Evolutionary conservation across 2,888 invertebrate genomes (phyloP).

Genomic region (Spatulosminthurus flaviceps): DNA sequence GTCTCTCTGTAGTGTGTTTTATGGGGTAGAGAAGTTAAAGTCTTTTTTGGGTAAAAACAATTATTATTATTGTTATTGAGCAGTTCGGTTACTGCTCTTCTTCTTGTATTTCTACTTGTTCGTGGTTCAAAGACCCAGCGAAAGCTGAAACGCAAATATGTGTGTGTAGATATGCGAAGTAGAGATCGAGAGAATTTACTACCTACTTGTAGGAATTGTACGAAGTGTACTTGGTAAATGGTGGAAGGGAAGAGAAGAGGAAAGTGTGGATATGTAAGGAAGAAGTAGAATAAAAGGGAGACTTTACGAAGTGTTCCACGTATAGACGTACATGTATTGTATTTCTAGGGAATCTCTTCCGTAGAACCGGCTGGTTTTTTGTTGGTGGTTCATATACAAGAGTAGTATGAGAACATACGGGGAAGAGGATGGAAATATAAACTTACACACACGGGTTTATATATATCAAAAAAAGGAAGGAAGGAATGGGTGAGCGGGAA

Average conservation of each 20-base stretch:
- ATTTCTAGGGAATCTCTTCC: neutral
- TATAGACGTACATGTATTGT: neutral
- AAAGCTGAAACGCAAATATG: constrained; percentile 3
- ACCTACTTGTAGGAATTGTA: neutral
- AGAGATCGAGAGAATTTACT: constrained; percentile 12
- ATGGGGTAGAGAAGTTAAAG: neutral
- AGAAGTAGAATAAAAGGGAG: neutral
- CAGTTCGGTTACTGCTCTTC: neutral
- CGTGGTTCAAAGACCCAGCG: constrained; percentile 11
- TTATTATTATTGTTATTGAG: neutral
- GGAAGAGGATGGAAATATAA: too few species aligned
- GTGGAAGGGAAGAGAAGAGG: neutral
- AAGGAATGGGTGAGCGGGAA: constrained; percentile 8
- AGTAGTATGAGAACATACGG: neutral
- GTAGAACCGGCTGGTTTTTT: neutral
- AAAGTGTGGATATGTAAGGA: neutral
- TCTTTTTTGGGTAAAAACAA: neutral
- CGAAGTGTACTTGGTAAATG: neutral
- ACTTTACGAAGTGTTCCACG: neutral
- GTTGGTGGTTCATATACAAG: neutral
- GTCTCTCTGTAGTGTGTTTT: too few species aligned
- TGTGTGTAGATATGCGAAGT: neutral
- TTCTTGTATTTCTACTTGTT: neutral
- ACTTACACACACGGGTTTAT: neutral
- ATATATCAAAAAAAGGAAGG: neutral